Percentiles rank a stretch among this genome's conserved stretches.
phyloP scores from a whole-genome alignment of 2,888 invertebrate species.

The Bedellia somnulentella region DNA sequence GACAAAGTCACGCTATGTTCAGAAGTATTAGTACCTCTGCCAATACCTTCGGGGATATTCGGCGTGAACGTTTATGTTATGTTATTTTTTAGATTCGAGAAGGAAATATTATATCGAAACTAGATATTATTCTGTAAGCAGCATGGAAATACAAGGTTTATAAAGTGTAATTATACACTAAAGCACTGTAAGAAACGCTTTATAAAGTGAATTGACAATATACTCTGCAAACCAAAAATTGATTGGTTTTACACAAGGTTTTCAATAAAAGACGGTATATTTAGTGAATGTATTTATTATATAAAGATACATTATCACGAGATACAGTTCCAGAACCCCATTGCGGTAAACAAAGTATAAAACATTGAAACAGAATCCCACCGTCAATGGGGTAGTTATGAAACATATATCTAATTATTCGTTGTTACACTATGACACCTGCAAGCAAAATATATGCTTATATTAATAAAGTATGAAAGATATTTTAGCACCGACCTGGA shows the following conservation, averaged over 20 bases:
- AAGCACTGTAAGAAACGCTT: too few relatives aligned
- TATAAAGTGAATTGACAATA: too few relatives aligned
- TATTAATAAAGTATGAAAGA: conserved; percentile 1
- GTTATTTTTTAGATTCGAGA: too few relatives aligned
- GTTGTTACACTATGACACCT: conserved; percentile 25
- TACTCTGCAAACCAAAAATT: neutral
- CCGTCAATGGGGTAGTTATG: conserved; percentile 56
- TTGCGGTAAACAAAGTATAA: too few relatives aligned
- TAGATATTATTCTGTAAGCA: too few relatives aligned
- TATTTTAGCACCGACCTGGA: conserved; percentile 41
- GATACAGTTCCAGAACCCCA: conserved; percentile 60
- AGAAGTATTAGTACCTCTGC: too few relatives aligned
- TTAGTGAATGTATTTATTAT: conserved; percentile 43
- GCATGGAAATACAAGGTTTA: too few relatives aligned
- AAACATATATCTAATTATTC: conserved; percentile 45
- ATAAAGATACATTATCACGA: conserved; percentile 11
- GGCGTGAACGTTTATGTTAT: too few relatives aligned
- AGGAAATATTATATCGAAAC: too few relatives aligned
- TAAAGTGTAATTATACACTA: too few relatives aligned
- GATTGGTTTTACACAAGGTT: neutral
- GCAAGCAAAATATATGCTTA: conserved; percentile 6
- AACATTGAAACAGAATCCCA: conserved; percentile 61
- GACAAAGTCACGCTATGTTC: too few relatives aligned
- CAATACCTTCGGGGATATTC: too few relatives aligned
- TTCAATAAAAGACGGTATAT: conserved; percentile 43